These are phyloP conservation scores for Anhinga anhinga DNA, from an alignment of 2,113 vertebrate genomes.

Conservation along the genomic window DNA sequence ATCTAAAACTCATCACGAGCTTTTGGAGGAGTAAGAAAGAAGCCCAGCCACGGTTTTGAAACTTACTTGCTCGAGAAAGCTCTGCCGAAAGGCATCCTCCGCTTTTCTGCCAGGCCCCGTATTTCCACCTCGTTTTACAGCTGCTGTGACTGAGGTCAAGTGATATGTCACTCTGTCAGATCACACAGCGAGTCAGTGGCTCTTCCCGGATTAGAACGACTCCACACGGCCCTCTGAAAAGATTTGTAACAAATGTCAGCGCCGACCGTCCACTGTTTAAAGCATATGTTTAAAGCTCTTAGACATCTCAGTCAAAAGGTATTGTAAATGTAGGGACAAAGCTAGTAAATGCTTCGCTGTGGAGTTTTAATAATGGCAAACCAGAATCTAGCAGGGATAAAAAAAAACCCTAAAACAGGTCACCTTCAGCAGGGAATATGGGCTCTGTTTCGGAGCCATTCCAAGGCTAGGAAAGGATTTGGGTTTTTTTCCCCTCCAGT, in stretches of 20 bases:
- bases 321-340: slow-evolving; percentile 66
- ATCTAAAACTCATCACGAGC: not conserved
- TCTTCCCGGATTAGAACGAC: slow-evolving; percentile 68
- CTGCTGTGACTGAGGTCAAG: slow-evolving; percentile 64
- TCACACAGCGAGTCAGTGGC: slow-evolving; percentile 65
- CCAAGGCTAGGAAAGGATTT: not conserved
- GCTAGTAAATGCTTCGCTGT: slow-evolving; percentile 8
- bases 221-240: slow-evolving; percentile 58
- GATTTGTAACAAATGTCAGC: slow-evolving; percentile 65
- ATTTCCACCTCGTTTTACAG: slow-evolving; percentile 33
- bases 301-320: slow-evolving; percentile 69
- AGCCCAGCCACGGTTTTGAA: not conserved
- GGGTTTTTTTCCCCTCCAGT: not conserved
- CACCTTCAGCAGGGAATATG: not conserved
- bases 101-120: not conserved
- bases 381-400: not conserved
- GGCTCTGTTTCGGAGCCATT: not conserved
- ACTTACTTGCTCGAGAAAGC: not conserved
- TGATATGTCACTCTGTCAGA: slow-evolving; percentile 72
- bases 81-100: not conserved
- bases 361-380: slow-evolving; percentile 5
- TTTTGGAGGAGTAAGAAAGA: not conserved
- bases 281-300: slow-evolving; percentile 62
- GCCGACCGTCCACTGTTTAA: slow-evolving; percentile 32
- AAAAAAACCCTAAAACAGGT: not conserved